Conservation (phyloP, 2,113 vertebrate species). For the Anolis carolinensis region DNA sequence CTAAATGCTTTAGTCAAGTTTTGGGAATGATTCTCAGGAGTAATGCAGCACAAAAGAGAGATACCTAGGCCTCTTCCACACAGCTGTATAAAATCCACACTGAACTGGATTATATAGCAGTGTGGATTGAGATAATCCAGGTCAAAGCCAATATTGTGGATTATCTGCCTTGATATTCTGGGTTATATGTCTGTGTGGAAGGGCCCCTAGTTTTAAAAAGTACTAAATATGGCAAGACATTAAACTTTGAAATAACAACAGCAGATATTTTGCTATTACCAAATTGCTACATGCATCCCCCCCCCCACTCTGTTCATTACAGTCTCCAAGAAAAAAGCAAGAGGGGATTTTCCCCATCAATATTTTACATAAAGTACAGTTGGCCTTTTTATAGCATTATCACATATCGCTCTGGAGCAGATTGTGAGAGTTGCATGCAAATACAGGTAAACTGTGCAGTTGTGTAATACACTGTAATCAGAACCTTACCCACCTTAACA, state of each 20-base stretch:
- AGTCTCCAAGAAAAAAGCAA: constrained; percentile 66
- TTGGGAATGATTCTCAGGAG: constrained; percentile 9
- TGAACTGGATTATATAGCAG: too few species aligned
- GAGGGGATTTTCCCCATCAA: constrained; percentile 54
- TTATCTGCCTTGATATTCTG: too few species aligned
- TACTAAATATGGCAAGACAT: not conserved
- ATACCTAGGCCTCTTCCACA: not conserved
- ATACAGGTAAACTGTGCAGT: constrained; percentile 31
- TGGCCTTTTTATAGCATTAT: constrained; percentile 39
- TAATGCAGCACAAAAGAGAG: constrained; percentile 23
- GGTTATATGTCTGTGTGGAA: too few species aligned
- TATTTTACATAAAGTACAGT: constrained; percentile 40
- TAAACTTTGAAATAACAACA: not conserved
- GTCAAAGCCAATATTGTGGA: too few species aligned
- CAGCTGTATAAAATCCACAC: too few species aligned
- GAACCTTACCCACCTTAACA: constrained; percentile 38
- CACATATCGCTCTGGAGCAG: constrained; percentile 32
- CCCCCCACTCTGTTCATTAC: constrained; percentile 10
- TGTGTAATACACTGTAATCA: constrained; percentile 19
- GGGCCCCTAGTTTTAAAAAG: too few species aligned
- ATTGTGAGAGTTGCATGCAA: constrained; percentile 42
- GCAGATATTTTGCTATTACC: constrained; percentile 37
- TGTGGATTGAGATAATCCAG: too few species aligned
- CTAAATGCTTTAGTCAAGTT: constrained; percentile 5
- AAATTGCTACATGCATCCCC: constrained; percentile 18